phyloP scores from a whole-genome alignment of 2,888 invertebrate genomes.

The Cryptocephalus primarius region DNA sequence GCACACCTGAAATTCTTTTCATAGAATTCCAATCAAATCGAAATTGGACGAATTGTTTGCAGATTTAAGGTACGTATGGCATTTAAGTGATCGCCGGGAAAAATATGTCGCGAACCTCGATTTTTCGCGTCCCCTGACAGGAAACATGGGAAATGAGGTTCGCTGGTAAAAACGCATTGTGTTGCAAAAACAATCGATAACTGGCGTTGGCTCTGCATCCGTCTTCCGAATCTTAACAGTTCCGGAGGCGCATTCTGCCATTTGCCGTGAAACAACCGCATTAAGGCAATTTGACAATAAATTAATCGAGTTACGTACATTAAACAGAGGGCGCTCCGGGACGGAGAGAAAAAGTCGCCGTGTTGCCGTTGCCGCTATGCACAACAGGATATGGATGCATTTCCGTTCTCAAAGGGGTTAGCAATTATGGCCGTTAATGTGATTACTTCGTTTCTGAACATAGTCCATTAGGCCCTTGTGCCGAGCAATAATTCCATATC shows the following conservation, averaged over 20 bases:
- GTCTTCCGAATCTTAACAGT: conserved; percentile 23
- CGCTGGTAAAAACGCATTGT: conserved; percentile 1
- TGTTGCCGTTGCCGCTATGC: conserved; percentile 27
- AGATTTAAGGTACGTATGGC: too few relatives aligned
- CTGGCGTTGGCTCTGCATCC: conserved; percentile 15
- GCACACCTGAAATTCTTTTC: too few relatives aligned
- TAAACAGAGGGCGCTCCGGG: conserved; percentile 34
- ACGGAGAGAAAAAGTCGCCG: conserved; percentile 16
- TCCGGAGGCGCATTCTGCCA: conserved; percentile 24
- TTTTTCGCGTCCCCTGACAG: too few relatives aligned
- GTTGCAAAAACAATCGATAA: conserved; percentile 4
- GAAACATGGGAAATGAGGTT: background rate
- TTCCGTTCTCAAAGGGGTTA: conserved; percentile 52
- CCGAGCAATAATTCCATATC: conserved; percentile 36
- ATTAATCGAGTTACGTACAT: conserved; percentile 39
- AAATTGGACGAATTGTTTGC: too few relatives aligned
- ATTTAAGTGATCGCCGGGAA: too few relatives aligned
- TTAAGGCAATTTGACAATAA: conserved; percentile 39
- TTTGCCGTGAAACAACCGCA: conserved; percentile 35
- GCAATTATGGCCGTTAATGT: conserved; percentile 56
- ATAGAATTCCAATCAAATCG: too few relatives aligned
- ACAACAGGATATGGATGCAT: conserved; percentile 59
- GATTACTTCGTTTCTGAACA: conserved; percentile 47
- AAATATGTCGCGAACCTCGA: too few relatives aligned
- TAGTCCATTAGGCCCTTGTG: conserved; percentile 39